A percentile compares a stretch with the other conserved stretches of the same genome.
These are phyloP conservation scores for Bubo scandiacus DNA, from an alignment of 2,113 vertebrate species.

Conservation along the genomic window DNA sequence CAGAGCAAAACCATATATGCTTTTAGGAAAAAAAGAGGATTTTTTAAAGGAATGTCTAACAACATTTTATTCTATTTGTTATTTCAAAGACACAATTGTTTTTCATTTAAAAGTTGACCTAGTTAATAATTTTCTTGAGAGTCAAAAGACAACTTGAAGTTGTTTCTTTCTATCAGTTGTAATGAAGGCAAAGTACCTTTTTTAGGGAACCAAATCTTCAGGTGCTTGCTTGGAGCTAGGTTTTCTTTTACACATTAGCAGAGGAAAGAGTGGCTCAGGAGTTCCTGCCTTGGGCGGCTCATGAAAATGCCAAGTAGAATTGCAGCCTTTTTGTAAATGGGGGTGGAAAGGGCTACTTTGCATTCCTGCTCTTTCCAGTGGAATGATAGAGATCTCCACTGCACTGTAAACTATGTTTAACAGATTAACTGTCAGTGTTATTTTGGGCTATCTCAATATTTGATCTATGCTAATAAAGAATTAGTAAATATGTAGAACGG, in stretches of 20 bases:
- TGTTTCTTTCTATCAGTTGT: not conserved
- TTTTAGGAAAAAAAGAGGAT: not conserved
- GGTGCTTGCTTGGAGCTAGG: not conserved
- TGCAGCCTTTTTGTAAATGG: not conserved
- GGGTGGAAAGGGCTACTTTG: not conserved
- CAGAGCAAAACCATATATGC: not conserved
- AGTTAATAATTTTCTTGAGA: not conserved
- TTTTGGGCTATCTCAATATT: not conserved
- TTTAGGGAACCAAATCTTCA: not conserved
- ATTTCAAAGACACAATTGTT: not conserved
- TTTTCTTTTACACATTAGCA: not conserved
- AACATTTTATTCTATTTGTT: not conserved
- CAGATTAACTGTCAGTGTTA: not conserved
- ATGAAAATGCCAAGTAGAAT: not conserved
- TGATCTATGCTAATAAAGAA: not conserved
- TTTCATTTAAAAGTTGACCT: not conserved
- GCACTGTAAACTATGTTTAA: not conserved
- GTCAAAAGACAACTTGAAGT: not conserved
- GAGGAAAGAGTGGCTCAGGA: not conserved
- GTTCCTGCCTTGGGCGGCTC: not conserved
- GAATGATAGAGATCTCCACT: not conserved
- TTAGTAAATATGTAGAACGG: not conserved
- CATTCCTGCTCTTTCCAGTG: not conserved
- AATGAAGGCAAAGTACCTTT: not conserved
- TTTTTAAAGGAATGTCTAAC: not conserved